Evolutionary conservation across 2,888 invertebrate genomes (phyloP), one percentile per base, ranked within the genome.

Genomic region (Eupelmus urozonus): DNA sequence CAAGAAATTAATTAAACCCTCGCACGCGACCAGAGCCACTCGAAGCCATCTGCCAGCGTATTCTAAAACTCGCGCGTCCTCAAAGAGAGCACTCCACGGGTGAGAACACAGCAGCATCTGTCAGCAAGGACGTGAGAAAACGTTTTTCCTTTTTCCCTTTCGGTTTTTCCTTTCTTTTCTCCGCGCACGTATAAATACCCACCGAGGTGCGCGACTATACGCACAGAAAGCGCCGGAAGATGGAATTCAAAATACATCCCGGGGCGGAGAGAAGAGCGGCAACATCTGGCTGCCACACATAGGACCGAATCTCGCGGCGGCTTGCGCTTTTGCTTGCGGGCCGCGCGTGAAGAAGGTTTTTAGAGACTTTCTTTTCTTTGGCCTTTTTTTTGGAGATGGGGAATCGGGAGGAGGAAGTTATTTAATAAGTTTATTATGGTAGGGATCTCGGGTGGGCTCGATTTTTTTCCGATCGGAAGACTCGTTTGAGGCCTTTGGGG

Each of bases 231-330:
- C 20, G 42, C 49, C 69, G 70, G 67, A 55, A 70, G 42, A 62
- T 62, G 25, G 18, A 69, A 69, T 73, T 62, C 67, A 67, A 78
- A 78, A 78, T 78, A 78, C 55, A 20, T 20, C 34, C 66, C n/a
- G 13, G 2, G 27, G 27, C 27, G 66, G 27, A 13, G 27, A 45
- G 2, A 29, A 23, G 9, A 16, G 55, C 5, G 1, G 29, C 69
- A 69, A 78, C 78, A 78, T 78, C 78, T 78, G 78, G 78, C 20
- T 57, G 29, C 60, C 77, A 71, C 34, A 60, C 57, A n/a, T 25
- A n/a, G n/a, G n/a, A n/a, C 5, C 34, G 51, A 65, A 65, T 45
- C 76, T 51, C 76, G 55, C 53, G 27, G 1, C 11, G 5, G 34
- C 34, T 3, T 9, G 34, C 3, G 34, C 34, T 45, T 45, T 45